Base-by-base conservation (phyloP, 1,140 invertebrate species). In the Zaprionus camerounensis region DNA sequence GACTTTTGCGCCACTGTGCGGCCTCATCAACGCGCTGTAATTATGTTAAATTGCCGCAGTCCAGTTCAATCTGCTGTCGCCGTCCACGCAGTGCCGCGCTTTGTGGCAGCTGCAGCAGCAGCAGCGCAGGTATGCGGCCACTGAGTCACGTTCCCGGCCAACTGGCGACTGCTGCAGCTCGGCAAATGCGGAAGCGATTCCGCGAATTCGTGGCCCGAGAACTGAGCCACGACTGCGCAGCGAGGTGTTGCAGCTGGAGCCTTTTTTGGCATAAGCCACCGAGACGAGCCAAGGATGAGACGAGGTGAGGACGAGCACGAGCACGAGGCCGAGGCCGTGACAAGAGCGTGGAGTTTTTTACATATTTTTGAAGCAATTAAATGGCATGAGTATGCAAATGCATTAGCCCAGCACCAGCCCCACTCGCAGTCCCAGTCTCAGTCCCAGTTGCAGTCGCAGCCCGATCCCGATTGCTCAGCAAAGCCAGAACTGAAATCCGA, bases 281-380 rank as follows among this genome's bases (percentile, higher is more conserved):
- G 15, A 15, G 38, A 65, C 59, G 55, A 59, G 67, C 67, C 55
- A 51, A 44, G 62, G 57, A 58, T 22, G 34, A 65, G 49, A 44
- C 63, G 44, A 56, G 20, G 46, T 20, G 55, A 58, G 20, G 62
- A 20, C 24, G 38, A 71, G 38, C 9, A 34, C 9, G 31, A 34
- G 31, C 31, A 51, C 31, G 59, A 44, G 36, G 61, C 68, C 75
- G 79, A 71, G 71, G 57, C 82, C 82, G 69, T 86, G 82, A 85
- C 82, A 85, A 82, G 80, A 74, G 75, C 71, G 80, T 79, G 70
- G 56, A 76, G 70, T 71, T 41, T 77, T 87, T 79, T 87, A 86
- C 83, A 87, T 86, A 86, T 87, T 86, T 86, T 86, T 74, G 72
- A 87, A 87, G 83, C 83, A 86, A 86, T 86, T 86, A 86, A 86